A percentile compares a stretch with the other conserved stretches of the same genome.
phyloP scores from a whole-genome alignment of 2,888 invertebrate genomes.

The Drosophila barbarae region DNA sequence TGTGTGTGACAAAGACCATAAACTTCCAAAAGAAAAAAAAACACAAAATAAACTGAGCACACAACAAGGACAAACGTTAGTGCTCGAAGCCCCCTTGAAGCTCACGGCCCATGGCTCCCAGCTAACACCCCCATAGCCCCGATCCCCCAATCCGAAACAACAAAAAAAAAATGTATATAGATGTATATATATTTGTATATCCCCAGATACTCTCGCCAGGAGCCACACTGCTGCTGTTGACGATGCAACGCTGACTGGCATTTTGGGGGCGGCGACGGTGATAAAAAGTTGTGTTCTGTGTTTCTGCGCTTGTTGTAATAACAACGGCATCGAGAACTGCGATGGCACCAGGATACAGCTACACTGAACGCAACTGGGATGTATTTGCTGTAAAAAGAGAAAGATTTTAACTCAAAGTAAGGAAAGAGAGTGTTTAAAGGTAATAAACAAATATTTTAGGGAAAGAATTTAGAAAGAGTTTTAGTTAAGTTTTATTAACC shows the following conservation, averaged over 20 bases:
- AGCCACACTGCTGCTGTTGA: conserved; percentile 56
- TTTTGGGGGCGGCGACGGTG: conserved; percentile 71
- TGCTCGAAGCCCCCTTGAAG: conserved; percentile 17
- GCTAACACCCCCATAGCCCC: conserved; percentile 4
- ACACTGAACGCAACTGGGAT: background rate
- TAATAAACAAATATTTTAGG: background rate
- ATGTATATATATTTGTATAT: background rate
- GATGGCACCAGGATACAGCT: conserved; percentile 13
- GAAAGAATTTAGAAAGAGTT: background rate
- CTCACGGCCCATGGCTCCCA: conserved; percentile 33
- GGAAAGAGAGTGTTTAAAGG: no score
- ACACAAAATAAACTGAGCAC: conserved; percentile 43
- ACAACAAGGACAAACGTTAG: conserved; percentile 61
- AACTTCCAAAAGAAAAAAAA: conserved; percentile 56
- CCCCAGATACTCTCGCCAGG: conserved; percentile 13
- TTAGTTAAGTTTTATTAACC: no score
- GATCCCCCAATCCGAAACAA: conserved; percentile 2
- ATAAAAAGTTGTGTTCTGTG: conserved; percentile 61
- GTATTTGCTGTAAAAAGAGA: background rate
- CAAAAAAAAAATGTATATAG: background rate
- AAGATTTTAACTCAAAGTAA: background rate
- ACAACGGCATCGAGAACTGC: conserved; percentile 53
- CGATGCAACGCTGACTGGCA: conserved; percentile 71
- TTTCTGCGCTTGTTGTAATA: conserved; percentile 64
- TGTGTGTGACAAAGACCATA: conserved; percentile 68